phyloP scores from a whole-genome alignment of 2,113 vertebrate genomes.

The Mellivora capensis region DNA sequence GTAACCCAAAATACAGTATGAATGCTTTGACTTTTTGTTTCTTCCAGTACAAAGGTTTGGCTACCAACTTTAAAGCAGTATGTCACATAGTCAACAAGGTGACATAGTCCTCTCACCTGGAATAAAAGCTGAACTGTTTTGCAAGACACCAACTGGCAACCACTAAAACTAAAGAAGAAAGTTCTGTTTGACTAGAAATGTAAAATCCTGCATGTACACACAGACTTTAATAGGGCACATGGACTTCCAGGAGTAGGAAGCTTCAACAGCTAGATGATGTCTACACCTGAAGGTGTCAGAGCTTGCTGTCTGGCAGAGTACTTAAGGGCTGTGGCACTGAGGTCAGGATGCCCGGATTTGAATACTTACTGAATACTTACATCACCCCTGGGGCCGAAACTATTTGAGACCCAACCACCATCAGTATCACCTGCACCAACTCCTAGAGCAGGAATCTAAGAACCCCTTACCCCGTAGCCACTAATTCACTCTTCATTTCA shows the following conservation, averaged over 20 bases:
- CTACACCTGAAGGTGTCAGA: not conserved
- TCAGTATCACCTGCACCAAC: not conserved
- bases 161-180: not conserved
- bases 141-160: not conserved
- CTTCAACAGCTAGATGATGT: not conserved
- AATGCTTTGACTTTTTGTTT: not conserved
- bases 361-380: not conserved
- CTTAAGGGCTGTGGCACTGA: not conserved
- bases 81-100: not conserved
- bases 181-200: not conserved
- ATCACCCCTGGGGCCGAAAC: not conserved
- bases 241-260: not conserved
- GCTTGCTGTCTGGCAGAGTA: not conserved
- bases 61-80: not conserved
- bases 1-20: not conserved
- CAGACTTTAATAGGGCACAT: not conserved
- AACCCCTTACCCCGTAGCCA: constrained; percentile 3
- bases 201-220: not conserved
- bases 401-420: not conserved
- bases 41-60: not conserved
- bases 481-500: constrained; percentile 44
- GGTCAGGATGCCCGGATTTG: not conserved
- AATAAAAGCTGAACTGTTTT: not conserved
- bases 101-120: not conserved
- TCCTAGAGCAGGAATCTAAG: not conserved